Base-by-base conservation (phyloP, 1,140 invertebrate species). In the Drosophila melanica region DNA sequence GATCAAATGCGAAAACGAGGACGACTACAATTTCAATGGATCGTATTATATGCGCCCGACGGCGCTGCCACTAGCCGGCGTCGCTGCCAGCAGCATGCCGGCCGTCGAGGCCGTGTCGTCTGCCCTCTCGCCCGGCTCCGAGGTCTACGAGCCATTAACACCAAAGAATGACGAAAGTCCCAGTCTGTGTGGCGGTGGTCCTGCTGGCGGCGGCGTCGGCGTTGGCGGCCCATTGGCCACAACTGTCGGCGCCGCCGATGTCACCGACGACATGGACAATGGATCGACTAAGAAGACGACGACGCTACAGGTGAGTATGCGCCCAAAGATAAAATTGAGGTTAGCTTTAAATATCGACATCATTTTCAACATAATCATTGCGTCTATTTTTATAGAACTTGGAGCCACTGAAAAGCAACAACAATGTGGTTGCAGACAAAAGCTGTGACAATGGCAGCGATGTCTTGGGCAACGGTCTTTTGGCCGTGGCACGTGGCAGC, bases 121-220 rank as follows among this genome's bases (percentile, higher is more conserved):
- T 76, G 81, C 85, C 18, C 71, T 80, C 57, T 90, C 86, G 75
- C 86, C 86, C 20, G 80, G 72, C 71, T 90, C 89, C 75, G 89
- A 90, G 67, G 78, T 90, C 75, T 89, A 85, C 50, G 89, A 90
- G 77, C 89, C 89, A 79, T 82, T 90, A 85, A 90, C 89, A 89
- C 89, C 89, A 62, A 90, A 89, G 70, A 90, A 90, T 89, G 87
- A 90, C 75, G 87, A 90, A 69, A 90, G 82, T 90, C 78, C 87
- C 39, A 90, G 87, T 90, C 74, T 90, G 62, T 90, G 87, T 64
- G 87, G 77, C 64, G 85, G 76, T 73, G 75, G 48, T 42, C 44
- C 57, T 30, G 42, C 27, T 37, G 67, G 45, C 55, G 59, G 48
- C 44, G 51, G 55, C 59, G 41, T 42, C 30, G 16, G 57, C 35